Percentiles rank a stretch among this genome's conserved stretches.
Evolutionary conservation across 1,140 invertebrate genomes (phyloP).

Genomic region (Druon quercuslanigerum): DNA sequence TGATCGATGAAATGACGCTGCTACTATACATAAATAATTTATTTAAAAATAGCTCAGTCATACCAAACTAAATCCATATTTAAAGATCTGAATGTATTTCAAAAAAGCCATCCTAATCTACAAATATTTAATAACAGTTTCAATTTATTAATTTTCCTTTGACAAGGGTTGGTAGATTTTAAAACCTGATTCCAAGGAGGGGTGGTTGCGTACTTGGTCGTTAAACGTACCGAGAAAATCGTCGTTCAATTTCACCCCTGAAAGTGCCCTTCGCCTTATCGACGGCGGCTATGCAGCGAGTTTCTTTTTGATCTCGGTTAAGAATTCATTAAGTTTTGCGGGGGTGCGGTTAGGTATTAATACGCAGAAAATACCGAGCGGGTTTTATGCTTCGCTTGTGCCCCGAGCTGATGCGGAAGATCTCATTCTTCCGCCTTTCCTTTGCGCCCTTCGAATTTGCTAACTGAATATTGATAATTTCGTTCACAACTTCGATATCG

Average conservation of each 20-base stretch:
- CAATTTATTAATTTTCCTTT: conserved; percentile 24
- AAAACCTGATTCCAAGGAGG: neutral
- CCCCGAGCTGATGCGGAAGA: conserved; percentile 56
- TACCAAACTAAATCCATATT: no score
- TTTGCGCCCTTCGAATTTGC: neutral
- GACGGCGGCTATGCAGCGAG: conserved; percentile 46
- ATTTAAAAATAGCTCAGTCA: no score
- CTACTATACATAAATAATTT: no score
- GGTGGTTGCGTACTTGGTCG: conserved; percentile 47
- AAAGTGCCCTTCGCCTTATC: conserved; percentile 59
- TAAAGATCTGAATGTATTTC: neutral
- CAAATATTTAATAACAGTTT: conserved; percentile 34
- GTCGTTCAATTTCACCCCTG: conserved; percentile 59
- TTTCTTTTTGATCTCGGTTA: conserved; percentile 69
- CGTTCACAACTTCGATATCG: no score
- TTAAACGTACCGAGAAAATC: conserved; percentile 63
- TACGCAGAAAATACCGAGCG: conserved; percentile 62
- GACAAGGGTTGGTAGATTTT: conserved; percentile 5
- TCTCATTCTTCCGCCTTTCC: conserved; percentile 5
- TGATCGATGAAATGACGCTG: no score
- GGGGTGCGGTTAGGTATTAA: conserved; percentile 64
- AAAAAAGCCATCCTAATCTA: neutral
- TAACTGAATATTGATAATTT: no score
- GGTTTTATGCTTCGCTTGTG: conserved; percentile 62
- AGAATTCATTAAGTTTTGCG: conserved; percentile 69